Base-by-base conservation (phyloP, 2,113 vertebrate genomes). In the Prunella fulvescens region DNA sequence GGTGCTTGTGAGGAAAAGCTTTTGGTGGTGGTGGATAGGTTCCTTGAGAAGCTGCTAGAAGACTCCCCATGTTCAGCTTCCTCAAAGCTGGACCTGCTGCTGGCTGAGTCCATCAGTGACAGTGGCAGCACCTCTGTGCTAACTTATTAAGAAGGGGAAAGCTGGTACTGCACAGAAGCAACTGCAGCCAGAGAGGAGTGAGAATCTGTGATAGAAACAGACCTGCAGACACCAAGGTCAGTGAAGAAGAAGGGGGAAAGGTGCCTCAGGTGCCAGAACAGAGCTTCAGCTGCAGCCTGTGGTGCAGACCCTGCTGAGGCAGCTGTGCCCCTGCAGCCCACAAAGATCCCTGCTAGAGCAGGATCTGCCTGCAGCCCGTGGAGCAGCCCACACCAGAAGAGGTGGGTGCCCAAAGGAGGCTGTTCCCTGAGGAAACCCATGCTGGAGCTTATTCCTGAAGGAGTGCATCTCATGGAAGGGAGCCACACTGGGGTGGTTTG, bases 391-490 rank as follows among this genome's bases (percentile, higher is more conserved):
- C 11, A 7, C 9, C 53, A 47, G 9, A 15, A 31, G 19, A 60
- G 11, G 9, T 0, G 0, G 8, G 16, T 45, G 11, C 54, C 53
- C 1, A 3, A 11, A 54, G 61, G 47, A 35, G 29, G 14, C n/a
- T 74, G 29, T 40, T 61, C n/a, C 12, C 39, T 47, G 39, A 35
- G 61, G 53, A 25, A 47, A 12, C 19, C 11, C 62, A 9, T 22
- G 2, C 1, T 54, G 70, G 47, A 42, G 40, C 29, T 11, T 19
- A 9, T 31, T 69, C 54, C 62, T 61, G 40, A 35, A 69, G 62
- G 28, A 47, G 10, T 54, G 54, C 25, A 13, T 5, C 40, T 10
- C 6, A 2, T 31, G 42, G 35, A 42, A 42, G 40, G 47, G 35
- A 37, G 20, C 12, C 25, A 26, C n/a, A 9, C n/a, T 23, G 40